These are phyloP conservation scores for Tragelaphus strepsiceros DNA, from an alignment of 2,113 vertebrate species.

Conservation along the genomic window DNA sequence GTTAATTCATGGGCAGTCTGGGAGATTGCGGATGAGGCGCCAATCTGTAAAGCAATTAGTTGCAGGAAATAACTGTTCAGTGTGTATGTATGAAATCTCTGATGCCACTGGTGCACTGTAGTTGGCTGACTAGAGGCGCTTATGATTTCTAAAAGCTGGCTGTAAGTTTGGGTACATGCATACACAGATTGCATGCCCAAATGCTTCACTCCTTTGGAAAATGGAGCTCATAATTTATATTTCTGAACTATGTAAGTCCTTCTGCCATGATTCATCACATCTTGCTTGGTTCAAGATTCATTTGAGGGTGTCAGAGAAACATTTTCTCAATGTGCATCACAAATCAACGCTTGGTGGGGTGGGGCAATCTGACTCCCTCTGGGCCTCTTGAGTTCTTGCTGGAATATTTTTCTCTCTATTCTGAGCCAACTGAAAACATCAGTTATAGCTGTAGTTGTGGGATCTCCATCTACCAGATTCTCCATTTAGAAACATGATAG, in stretches of 20 bases:
- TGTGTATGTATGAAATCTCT: slow-evolving; percentile 22
- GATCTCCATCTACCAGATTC: slow-evolving; percentile 36
- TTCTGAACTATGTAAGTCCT: slow-evolving; percentile 52
- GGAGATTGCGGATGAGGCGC: slow-evolving; percentile 22
- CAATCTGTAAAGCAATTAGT: slow-evolving; percentile 46
- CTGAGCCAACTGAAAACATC: neutral
- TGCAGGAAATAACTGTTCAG: slow-evolving; percentile 48
- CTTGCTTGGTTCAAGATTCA: slow-evolving; percentile 57
- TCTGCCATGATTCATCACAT: slow-evolving; percentile 29
- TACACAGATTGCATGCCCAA: slow-evolving; percentile 34
- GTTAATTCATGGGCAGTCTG: neutral
- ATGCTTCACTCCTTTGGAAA: slow-evolving; percentile 49
- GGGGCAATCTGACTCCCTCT: slow-evolving; percentile 30
- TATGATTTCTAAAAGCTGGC: slow-evolving; percentile 58
- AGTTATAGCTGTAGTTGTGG: neutral
- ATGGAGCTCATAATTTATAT: slow-evolving; percentile 22
- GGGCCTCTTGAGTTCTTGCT: neutral
- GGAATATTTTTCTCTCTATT: neutral
- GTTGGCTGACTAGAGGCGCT: neutral
- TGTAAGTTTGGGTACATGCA: slow-evolving; percentile 33
- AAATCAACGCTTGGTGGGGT: neutral
- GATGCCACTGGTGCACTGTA: neutral
- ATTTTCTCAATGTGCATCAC: slow-evolving; percentile 19
- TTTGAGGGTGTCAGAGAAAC: slow-evolving; percentile 55
- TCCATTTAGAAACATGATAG: neutral